Conservation (phyloP, 2,797 vertebrate species). For the Scolopax bukidnonensis region DNA sequence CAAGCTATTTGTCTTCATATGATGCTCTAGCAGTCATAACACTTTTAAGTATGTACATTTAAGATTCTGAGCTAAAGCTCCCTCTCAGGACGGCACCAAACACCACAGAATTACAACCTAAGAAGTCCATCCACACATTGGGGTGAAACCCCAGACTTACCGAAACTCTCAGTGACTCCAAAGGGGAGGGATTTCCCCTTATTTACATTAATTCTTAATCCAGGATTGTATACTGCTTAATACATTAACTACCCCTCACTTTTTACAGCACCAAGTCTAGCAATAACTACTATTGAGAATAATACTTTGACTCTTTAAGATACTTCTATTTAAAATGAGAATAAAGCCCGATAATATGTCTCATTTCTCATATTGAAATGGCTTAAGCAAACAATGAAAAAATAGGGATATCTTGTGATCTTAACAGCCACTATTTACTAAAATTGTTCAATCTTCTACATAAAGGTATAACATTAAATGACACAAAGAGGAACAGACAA, state of each 20-base stretch:
- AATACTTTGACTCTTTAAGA: neutral
- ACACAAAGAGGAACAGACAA: neutral
- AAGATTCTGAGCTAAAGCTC: neutral
- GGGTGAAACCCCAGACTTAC: neutral
- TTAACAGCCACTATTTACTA: neutral
- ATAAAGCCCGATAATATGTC: fast-evolving
- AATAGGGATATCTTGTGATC: neutral
- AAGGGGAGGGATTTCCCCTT: neutral
- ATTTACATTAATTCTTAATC: neutral
- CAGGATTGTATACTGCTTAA: neutral
- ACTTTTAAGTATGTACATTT: neutral
- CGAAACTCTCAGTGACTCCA: neutral
- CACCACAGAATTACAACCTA: neutral
- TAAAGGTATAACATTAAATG: neutral
- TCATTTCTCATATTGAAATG: neutral
- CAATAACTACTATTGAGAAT: neutral
- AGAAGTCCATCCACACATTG: neutral
- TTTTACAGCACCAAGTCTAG: neutral
- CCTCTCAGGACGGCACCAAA: neutral
- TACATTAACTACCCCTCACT: neutral
- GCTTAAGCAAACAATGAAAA: neutral
- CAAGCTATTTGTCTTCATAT: neutral
- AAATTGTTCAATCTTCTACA: neutral
- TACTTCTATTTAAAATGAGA: neutral
- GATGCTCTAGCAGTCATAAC: neutral